Percentiles rank a stretch among this genome's conserved stretches.
These are phyloP conservation scores for Crenuchus spilurus DNA, from an alignment of 2,797 vertebrate species.

Conservation along the genomic window DNA sequence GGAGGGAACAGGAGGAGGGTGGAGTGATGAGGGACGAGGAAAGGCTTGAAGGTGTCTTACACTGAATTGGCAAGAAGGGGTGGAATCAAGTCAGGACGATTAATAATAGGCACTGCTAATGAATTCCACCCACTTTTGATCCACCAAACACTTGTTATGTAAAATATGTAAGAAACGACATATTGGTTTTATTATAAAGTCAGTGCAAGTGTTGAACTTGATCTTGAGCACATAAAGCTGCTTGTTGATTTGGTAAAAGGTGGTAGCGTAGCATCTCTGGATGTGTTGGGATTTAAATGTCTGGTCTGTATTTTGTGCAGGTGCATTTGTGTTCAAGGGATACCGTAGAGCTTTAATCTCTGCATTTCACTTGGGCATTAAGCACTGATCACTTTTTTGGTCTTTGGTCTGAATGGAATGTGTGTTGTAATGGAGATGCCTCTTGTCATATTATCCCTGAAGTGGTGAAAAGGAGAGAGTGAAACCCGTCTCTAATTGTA, in stretches of 20 bases:
- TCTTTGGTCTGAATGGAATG: slow-evolving; percentile 23
- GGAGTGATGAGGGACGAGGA: slow-evolving; percentile 36
- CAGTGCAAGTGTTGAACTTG: no score
- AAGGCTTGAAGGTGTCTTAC: slow-evolving; percentile 48
- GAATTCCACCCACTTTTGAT: slow-evolving; percentile 54
- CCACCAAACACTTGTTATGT: slow-evolving; percentile 51
- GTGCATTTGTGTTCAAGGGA: slow-evolving; percentile 21
- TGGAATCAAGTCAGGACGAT: slow-evolving; percentile 38
- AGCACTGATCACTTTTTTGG: slow-evolving; percentile 44
- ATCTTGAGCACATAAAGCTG: slow-evolving; percentile 16
- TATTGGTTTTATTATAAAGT: neutral
- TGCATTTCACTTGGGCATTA: slow-evolving; percentile 35
- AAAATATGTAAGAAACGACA: neutral
- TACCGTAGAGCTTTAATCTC: slow-evolving; percentile 41
- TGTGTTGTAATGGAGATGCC: slow-evolving; percentile 43
- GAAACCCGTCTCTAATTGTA: slow-evolving; percentile 41
- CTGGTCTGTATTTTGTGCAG: slow-evolving; percentile 31
- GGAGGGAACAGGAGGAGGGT: slow-evolving; percentile 39
- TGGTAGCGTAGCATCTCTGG: slow-evolving; percentile 35
- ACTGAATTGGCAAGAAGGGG: slow-evolving; percentile 36
- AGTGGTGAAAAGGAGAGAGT: slow-evolving; percentile 38
- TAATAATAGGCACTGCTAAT: slow-evolving; percentile 44
- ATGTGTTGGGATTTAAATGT: slow-evolving; percentile 26
- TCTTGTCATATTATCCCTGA: slow-evolving; percentile 39
- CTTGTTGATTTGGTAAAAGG: slow-evolving; percentile 34